Base-by-base conservation (phyloP, 2,888 invertebrate species). In the Galerucella pusilla region DNA sequence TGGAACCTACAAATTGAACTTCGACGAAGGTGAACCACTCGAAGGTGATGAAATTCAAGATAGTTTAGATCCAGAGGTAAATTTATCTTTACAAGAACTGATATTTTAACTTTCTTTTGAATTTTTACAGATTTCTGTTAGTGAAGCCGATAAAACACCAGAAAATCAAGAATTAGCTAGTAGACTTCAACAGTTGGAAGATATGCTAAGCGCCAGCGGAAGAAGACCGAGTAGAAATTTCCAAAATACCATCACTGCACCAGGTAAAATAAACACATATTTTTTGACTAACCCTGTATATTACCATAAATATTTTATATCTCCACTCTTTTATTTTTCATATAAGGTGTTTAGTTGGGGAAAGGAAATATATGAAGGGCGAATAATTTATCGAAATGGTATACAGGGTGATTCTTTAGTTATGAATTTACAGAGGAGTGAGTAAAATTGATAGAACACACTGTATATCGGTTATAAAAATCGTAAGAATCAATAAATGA, bases 161-260 rank as follows among this genome's bases (percentile, higher is more conserved):
- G 76, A 79, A 59, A 79, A 79, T 71, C 59, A 67, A 20, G 70
- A 84, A 0, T 87, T 90, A 12, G 88, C 89, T 79, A 89, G 87
- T 2, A 90, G 90, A 80, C 85, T 91, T 69, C 88, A 88, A 83
- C 86, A 89, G 76, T 82, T 91, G 42, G 89, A 87, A 76, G 89
- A 89, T 42, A 90, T 89, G 82, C 86, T 91, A 10, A 87, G 87
- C 14, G 88, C 87, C 2, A 88, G 79, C 86, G 82, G 81, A 45
- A 82, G 77, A 70, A 87, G 83, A 79, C 87, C 63, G 75, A 85
- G 74, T 82, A 87, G 73, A 77, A 88, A 25, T 68, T 84, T 78
- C 67, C 84, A 66, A 81, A 88, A 79, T 83, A 88, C 78, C 83
- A 87, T 45, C 61, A 85, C 74, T 25, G 77, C 77, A 46, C 80